These are phyloP conservation scores for Rhinophrynus dorsalis DNA, from an alignment of 2,797 vertebrate genomes.

Conservation along the genomic window DNA sequence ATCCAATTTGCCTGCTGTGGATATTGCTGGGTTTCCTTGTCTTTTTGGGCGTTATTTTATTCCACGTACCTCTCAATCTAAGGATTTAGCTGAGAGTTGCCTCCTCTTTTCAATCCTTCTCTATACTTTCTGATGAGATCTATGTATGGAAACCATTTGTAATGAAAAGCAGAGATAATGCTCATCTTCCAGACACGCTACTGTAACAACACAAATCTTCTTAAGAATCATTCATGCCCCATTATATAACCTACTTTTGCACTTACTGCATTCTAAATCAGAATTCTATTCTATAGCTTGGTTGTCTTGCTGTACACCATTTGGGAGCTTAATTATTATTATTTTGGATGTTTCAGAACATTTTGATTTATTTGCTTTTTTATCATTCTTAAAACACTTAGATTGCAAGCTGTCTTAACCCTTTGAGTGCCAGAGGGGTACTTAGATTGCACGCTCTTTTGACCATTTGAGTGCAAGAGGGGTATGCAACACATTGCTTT, in stretches of 20 bases:
- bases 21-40: conserved; percentile 25
- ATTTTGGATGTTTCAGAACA: no score
- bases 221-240: conserved; percentile 11
- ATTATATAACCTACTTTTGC: conserved; percentile 16
- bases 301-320: no score
- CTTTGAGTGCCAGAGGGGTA: no score
- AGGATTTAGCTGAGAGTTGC: conserved; percentile 16
- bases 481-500: no score
- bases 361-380: no score
- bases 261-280: background rate
- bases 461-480: no score
- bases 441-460: no score
- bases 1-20: conserved; percentile 46
- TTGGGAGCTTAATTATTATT: no score
- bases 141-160: conserved; percentile 21
- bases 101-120: conserved; percentile 6
- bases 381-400: no score
- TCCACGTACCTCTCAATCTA: background rate
- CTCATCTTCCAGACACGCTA: conserved; percentile 3
- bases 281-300: no score
- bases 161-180: conserved; percentile 13
- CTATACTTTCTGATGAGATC: conserved; percentile 5
- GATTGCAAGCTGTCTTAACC: no score
- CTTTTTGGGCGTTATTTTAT: conserved; percentile 29
- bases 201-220: background rate